These are phyloP conservation scores for Leptogaster cylindrica DNA, from an alignment of 2,888 invertebrate genomes.

Conservation along the genomic window DNA sequence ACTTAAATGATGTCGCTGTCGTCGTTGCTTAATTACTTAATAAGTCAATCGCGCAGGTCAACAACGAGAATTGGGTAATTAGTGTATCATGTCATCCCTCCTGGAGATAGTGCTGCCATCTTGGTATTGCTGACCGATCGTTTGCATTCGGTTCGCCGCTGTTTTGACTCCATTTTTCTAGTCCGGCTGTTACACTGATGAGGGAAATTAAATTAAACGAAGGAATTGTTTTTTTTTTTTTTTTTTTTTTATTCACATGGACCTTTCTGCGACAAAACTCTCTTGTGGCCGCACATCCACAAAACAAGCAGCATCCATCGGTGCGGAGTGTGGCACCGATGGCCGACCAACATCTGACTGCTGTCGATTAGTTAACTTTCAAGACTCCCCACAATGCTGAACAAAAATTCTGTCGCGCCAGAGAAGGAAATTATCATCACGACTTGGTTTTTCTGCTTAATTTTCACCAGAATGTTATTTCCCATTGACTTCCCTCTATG, in stretches of 20 bases:
- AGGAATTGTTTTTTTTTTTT: no score
- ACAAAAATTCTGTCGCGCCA: constrained; percentile 19
- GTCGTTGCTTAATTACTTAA: constrained; percentile 47
- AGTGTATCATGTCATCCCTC: constrained; percentile 41
- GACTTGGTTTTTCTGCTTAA: constrained; percentile 14
- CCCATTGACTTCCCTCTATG: background rate
- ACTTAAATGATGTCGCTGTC: constrained; percentile 39
- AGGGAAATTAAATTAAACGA: constrained; percentile 38
- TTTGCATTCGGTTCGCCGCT: background rate
- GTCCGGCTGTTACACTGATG: constrained; percentile 31
- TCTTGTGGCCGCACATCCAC: no score
- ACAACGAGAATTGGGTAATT: constrained; percentile 45
- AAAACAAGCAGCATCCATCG: no score
- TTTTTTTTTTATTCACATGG: no score
- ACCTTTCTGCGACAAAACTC: no score
- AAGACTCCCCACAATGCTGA: constrained; percentile 31
- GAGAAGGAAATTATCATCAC: constrained; percentile 36
- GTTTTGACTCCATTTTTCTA: background rate
- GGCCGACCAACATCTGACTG: constrained; percentile 3
- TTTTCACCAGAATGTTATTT: background rate
- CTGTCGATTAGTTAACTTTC: constrained; percentile 36
- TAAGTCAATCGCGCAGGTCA: constrained; percentile 49
- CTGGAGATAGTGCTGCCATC: constrained; percentile 38
- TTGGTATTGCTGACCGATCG: constrained; percentile 1
- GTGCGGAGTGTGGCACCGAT: no score